Conservation (phyloP, 2,113 vertebrate genomes). For the Oenanthe oenanthe region DNA sequence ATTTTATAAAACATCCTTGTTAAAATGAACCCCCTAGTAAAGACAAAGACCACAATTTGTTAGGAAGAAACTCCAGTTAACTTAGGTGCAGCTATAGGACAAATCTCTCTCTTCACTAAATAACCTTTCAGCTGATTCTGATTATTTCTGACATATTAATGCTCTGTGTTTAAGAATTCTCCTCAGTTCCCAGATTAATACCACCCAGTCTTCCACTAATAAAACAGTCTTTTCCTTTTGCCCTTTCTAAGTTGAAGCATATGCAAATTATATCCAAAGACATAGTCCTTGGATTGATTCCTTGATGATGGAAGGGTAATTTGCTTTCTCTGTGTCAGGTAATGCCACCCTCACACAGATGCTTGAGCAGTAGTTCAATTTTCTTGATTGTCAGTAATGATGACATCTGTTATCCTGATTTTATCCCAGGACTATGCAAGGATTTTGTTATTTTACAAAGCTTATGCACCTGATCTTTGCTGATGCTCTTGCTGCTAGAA, state of each 20-base stretch:
- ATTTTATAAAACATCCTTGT: neutral
- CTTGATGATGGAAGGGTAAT: neutral
- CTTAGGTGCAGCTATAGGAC: neutral
- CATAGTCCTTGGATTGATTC: slow-evolving; percentile 7
- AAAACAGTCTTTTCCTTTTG: slow-evolving; percentile 40
- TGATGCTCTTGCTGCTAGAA: neutral
- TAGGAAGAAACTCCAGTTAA: neutral
- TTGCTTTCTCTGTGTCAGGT: neutral
- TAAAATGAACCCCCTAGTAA: neutral
- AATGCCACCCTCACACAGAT: neutral
- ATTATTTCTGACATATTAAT: neutral
- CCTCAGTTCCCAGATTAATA: neutral
- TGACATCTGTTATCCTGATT: slow-evolving; percentile 22
- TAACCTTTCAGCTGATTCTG: neutral
- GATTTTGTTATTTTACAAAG: slow-evolving; percentile 18
- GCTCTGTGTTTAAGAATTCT: slow-evolving; percentile 19
- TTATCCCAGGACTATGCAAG: neutral
- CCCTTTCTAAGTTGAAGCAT: neutral
- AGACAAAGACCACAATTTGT: neutral
- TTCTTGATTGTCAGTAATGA: slow-evolving; percentile 1
- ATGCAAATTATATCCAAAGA: slow-evolving; percentile 40
- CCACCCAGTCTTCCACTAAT: neutral
- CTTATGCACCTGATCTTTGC: neutral
- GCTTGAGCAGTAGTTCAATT: neutral
- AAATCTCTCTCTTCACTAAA: neutral